A percentile compares a stretch with the other conserved stretches of the same genome.
Conservation (phyloP, 2,797 vertebrate genomes). For the Heterohyrax brucei region DNA sequence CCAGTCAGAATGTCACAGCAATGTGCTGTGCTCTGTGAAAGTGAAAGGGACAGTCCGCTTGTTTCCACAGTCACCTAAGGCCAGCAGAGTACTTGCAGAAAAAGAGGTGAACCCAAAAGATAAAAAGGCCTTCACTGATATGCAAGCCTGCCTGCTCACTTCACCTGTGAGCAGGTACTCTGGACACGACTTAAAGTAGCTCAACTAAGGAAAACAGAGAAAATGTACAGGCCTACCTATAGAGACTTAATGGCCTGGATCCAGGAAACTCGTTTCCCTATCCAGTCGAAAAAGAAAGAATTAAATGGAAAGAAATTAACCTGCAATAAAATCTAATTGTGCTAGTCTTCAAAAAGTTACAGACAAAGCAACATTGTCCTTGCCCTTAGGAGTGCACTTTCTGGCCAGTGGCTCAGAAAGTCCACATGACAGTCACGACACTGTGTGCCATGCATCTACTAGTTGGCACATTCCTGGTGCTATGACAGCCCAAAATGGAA, state of each 20-base stretch:
- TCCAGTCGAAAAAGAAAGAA: conserved; percentile 3
- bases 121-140: background rate
- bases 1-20: background rate
- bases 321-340: background rate
- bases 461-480: background rate
- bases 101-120: background rate
- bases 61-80: background rate
- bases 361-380: background rate
- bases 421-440: background rate
- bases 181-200: background rate
- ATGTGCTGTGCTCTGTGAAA: background rate
- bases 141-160: background rate
- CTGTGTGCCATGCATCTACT: background rate
- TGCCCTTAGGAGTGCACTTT: background rate
- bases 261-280: background rate
- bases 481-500: background rate
- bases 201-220: background rate
- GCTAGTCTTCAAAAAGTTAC: background rate
- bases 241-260: background rate
- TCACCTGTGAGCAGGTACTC: background rate
- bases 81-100: background rate
- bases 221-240: background rate
- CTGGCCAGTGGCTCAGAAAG: too few species aligned
- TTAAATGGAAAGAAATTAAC: conserved; percentile 11
- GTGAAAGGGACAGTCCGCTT: background rate